Evolutionary conservation across 2,797 vertebrate genomes (phyloP), one percentile per base, ranked within the genome.

Genomic region (Gambusia yucatana): DNA sequence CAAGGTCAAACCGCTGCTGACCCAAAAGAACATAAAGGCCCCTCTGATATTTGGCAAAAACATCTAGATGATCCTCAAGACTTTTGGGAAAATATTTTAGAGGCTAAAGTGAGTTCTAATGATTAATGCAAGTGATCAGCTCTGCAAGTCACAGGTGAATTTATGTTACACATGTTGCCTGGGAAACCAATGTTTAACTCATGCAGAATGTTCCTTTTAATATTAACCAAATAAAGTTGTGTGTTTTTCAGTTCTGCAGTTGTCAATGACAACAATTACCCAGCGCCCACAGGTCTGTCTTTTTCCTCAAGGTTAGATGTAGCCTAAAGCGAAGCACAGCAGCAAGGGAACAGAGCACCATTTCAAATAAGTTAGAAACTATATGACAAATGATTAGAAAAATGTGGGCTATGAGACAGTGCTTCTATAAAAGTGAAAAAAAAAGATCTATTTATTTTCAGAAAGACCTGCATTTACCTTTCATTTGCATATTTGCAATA

Each of bases 211-310:
- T 57, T 48, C 57, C 78, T 89, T 52, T 80, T 81, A 84, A 80
- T 79, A 84, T 93, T 89, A 82, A 85, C 78, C 70, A 84, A 76
- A 86, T 63, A 78, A 86, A 88, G 84, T 88, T 63, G 57, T 50
- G 73, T 74, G 76, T 77, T 86, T 77, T 84, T 70, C 78, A 84
- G 28, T 48, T 79, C 75, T 88, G 43, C 75, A 57, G 36, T 79
- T 90, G 89, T 94, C 91, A 93, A 91, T 90, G 91, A 88, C 91
- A 93, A 91, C 47, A 88, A 91, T 94, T 93, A 89, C 84, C 89
- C 86, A 47, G 82, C 82, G 88, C 88, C 86, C 85, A 81, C 79
- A 90, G 88, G 87, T 82, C 82, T 73, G 86, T 82, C 86, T 86
- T 87, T 79, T 80, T 90, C 84, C 84, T 93, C 92, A 93, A 93